Base-by-base conservation (phyloP, 2,113 vertebrate species). In the Lutjanus erythropterus region DNA sequence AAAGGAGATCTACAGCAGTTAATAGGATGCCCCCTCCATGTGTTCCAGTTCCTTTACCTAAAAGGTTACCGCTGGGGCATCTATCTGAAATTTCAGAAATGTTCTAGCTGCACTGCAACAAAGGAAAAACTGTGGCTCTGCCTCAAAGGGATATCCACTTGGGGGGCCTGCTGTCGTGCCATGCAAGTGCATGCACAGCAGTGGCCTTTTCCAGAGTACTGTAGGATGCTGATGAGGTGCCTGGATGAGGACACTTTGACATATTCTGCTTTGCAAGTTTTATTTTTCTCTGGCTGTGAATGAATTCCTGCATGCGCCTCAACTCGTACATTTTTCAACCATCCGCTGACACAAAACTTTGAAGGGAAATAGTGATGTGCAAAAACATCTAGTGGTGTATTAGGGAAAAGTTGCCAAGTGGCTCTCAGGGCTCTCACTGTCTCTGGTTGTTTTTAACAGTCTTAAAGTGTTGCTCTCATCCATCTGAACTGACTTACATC, bases 211-310 rank as follows among this genome's bases (percentile, higher is more conserved):
- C 37, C 41, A 56, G 16, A 86, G 59, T 58, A 46, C 72, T 73
- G 74, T 61, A 44, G 65, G 55, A 83, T 84, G 79, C 78, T 85
- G 75, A 89, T 80, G 79, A 86, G 71, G 64, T 81, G 37, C 37
- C 50, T 33, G 64, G 52, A 73, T 76, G 74, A 83, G 71, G 60
- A 50, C 74, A 42, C 71, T 83, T 77, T 89, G 86, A 81, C 83
- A 70, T 81, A 33, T 70, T 74, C n/a, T 61, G 71, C 46, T 88
- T 78, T 76, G 47, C n/a, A 70, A 80, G 71, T 83, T 50, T 33
- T 73, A 49, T 61, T 79, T 62, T 75, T 65, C 46, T 46, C 61
- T 46, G 9, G 25, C 75, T 70, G 61, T 50, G 37, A 67, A 74
- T 71, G 62, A 58, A 25, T 70, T 81, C 78, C 39, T 65, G 74